Evolutionary conservation across 2,113 vertebrate genomes (phyloP), one percentile per base, ranked within the genome.

Genomic region (Myotis davidii): DNA sequence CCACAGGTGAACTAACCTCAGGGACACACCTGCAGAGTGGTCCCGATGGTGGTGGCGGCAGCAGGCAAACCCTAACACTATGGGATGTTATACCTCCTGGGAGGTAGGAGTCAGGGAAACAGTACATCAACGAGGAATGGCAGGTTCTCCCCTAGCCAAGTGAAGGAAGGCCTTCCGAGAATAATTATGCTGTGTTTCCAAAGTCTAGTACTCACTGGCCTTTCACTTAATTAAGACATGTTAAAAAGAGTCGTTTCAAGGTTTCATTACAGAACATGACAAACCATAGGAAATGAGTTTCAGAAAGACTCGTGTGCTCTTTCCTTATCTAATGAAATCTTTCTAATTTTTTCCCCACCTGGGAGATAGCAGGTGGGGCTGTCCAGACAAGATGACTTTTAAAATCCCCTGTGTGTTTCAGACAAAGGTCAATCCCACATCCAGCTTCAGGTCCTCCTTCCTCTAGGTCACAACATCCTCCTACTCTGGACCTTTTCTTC

Each of bases 41-140:
- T 5, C 34, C 45, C 9, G 2, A 29, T 4, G 23, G 9, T 10
- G 2, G 18, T 2, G 72, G 25, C 10, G 29, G 25, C 20, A 18
- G 25, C 37, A 21, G 69, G 21, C 0, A 0, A 61, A 70, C 3
- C 34, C 23, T 37, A 2, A 32, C 0, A 3, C 37, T 82, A 13
- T 37, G 61, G 20, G n/a, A 16, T 29, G 21, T 81, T 59, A 8
- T 14, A 20, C 69, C 50, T n/a, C 84, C 34, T 45, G 5, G 32
- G 45, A 42, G 52, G 9, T 52, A 6, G 64, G 18, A 56, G 20
- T 11, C 2, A 17, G 32, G 73, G 29, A 6, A 29, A 32, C n/a
- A 74, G 83, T 6, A 56, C 52, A 39, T 11, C 39, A 48, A 6
- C 2, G 0, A 61, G 50, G 21, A 17, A 48, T 1, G 9, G 16